Evolutionary conservation across 1,140 invertebrate genomes (phyloP), one percentile per base, ranked within the genome.

Genomic region (Drosophila tani): DNA sequence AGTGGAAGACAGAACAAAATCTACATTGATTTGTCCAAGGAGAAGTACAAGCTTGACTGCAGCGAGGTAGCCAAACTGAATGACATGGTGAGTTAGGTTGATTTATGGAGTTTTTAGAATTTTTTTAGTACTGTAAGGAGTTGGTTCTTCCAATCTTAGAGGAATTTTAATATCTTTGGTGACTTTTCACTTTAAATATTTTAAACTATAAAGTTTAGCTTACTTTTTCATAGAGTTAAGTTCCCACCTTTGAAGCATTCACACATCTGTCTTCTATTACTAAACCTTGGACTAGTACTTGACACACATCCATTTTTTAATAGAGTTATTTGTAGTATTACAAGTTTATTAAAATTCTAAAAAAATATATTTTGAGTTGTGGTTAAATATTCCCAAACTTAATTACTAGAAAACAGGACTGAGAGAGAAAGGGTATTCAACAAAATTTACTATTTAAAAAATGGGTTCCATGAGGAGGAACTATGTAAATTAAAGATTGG

Each of bases 1-100:
- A 92, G 91, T 27, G 80, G 80, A 7, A 92, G 87, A 24, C 91
- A 92, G 50, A 92, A 92, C 47, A 92, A 92, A 75, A 88, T 92
- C 41, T 92, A 92, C 60, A 91, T 92, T 43, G 91, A 92, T 49
- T 53, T 92, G 41, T 92, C 91, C 15, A 80, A 80, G 41, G 91
- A 92, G 32, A 92, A 92, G 68, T 92, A 75, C 60, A 92, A 91
- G 43, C 63, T 91, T 14, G 91, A 91, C 56, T 86, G 90, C 59
- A 73, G 66, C 56, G 82, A 92, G n/a, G 69, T 92, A 29, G 68
- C 79, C 15, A 81, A 76, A 35, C 24, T 92, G 12, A 85, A 82
- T 43, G 84, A 92, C 19, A 91, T 92, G 88, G 91, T 91, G 53
- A 68, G 69, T 77, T 12, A 15, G 14, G 1, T 2, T 35, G 24